Evolutionary conservation across 1,140 invertebrate species (phyloP).

Genomic region (Heliconius nattereri): DNA sequence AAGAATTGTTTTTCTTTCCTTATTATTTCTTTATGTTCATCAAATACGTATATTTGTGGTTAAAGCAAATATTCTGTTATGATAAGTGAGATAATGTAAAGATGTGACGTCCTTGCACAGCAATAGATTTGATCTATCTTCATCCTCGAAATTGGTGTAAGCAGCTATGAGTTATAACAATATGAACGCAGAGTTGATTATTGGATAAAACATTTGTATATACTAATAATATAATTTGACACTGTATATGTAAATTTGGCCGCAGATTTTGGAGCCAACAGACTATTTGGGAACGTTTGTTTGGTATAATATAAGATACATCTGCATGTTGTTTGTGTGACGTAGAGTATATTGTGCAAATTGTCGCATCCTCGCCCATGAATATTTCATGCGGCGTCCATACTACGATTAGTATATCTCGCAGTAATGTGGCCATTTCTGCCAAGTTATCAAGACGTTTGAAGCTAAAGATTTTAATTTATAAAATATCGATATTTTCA

Average conservation of each 20-base stretch:
- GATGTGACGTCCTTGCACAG: constrained; percentile 26
- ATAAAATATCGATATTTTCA: neutral
- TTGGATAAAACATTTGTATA: neutral
- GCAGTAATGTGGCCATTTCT: neutral
- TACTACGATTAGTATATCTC: constrained; percentile 46
- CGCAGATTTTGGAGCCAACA: constrained; percentile 46
- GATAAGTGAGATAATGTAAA: constrained; percentile 39
- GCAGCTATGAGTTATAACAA: neutral
- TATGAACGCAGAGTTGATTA: neutral
- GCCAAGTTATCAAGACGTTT: constrained; percentile 7
- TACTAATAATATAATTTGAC: constrained; percentile 28
- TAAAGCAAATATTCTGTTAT: constrained; percentile 35
- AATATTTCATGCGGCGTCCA: constrained; percentile 67
- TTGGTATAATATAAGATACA: constrained; percentile 56
- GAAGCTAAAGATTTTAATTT: neutral
- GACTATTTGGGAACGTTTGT: constrained; percentile 54
- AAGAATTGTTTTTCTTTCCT: constrained; percentile 21
- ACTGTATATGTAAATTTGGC: constrained; percentile 47
- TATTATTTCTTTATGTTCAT: constrained; percentile 33
- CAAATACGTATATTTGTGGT: constrained; percentile 26
- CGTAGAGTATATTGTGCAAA: constrained; percentile 63
- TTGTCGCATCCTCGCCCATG: constrained; percentile 67
- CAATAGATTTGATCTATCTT: neutral
- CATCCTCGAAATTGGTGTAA: neutral
- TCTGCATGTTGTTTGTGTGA: constrained; percentile 61